These are phyloP conservation scores for Caenorhabditis japonica DNA, from an alignment of 2,888 invertebrate species.

Conservation along the genomic window DNA sequence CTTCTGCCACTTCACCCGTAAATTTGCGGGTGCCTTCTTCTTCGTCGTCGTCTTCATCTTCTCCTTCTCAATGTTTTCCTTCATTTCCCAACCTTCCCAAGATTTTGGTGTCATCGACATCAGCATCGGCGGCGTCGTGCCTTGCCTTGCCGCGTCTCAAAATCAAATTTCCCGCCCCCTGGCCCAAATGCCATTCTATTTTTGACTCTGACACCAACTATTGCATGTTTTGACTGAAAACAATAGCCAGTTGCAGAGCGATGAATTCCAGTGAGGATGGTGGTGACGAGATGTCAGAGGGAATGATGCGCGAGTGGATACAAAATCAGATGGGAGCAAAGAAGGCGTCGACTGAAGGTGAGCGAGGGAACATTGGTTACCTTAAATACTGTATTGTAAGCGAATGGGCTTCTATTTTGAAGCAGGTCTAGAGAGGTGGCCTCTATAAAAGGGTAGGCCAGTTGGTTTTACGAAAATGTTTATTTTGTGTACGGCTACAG, in stretches of 20 bases:
- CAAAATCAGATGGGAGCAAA: slow-evolving; percentile 23
- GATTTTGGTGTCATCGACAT: neutral
- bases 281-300: slow-evolving; percentile 20
- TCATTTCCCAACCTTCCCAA: too few relatives aligned
- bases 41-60: too few relatives aligned
- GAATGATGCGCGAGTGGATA: slow-evolving; percentile 39
- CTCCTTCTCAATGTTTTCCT: too few relatives aligned
- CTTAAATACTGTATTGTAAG: too few relatives aligned
- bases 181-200: neutral
- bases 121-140: neutral
- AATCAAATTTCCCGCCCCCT: neutral
- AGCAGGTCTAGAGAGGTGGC: too few relatives aligned
- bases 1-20: too few relatives aligned
- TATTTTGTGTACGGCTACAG: too few relatives aligned
- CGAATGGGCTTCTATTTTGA: too few relatives aligned
- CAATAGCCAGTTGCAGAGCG: neutral
- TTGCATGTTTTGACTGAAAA: neutral
- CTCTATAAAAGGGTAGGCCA: too few relatives aligned
- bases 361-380: too few relatives aligned
- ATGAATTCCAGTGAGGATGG: slow-evolving; percentile 16
- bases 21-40: too few relatives aligned
- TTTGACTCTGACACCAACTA: neutral
- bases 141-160: neutral
- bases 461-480: too few relatives aligned
- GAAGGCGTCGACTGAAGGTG: neutral